Evolutionary conservation across 2,113 vertebrate genomes (phyloP), one percentile per base, ranked within the genome.

Genomic region (Tonatia bakeri): DNA sequence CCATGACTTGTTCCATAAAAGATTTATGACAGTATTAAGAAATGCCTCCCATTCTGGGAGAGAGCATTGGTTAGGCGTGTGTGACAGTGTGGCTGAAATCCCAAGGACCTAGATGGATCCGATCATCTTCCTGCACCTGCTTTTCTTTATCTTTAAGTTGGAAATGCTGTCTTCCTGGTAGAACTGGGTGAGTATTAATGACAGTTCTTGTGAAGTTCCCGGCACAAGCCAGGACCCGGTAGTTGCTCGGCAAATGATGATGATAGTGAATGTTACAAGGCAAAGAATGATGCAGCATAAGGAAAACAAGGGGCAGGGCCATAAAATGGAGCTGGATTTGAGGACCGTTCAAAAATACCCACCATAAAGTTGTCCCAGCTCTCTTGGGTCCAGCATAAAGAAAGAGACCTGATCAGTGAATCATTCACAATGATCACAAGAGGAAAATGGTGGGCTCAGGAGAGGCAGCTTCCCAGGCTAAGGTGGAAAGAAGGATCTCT

Each of bases 391-490:
- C 24, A 2, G 22, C 15, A 16, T 13, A 87, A 56, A 16, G 38
- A 31, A 38, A 52, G 77, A 36, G 54, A 20, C 28, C 22, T 7
- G 56, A 14, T 64, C 7, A 15, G 64, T 28, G 26, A 24, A n/a
- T 61, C 28, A 26, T 17, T 77, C 1, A 4, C 0, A 0, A 14
- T 1, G 1, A 36, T n/a, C 50, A 0, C 22, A 11, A 56, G 56
- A 50, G 40, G 45, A 20, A 54, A 75, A 2, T 5, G 5, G 36
- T 28, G 36, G 20, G 12, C 14, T 93, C 31, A n/a, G 89, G 43
- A 79, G 38, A 69, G 67, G 45, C 17, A 7, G 3, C 67, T 43
- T 31, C 40, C 47, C 31, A 22, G 65, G 36, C 52, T 16, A 22
- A 47, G 38, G 15, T 31, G 43, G 64, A 47, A 77, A 65, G 77